Base-by-base conservation (phyloP, 2,113 vertebrate genomes). In the Thamnophis sirtalis region DNA sequence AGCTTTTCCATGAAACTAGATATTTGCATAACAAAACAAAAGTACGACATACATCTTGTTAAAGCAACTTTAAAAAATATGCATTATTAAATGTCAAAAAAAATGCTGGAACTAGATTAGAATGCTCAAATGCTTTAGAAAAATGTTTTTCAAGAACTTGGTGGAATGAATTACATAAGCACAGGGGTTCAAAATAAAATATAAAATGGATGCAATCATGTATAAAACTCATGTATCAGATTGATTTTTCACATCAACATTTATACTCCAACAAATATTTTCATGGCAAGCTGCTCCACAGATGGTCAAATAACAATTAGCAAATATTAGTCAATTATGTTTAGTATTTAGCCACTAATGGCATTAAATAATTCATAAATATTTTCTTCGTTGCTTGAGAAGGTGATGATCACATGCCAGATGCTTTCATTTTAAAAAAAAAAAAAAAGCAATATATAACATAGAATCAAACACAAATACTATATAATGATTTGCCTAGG, bases 301-400 rank as follows among this genome's bases (percentile, higher is more conserved):
- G 55, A 55, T 73, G 94, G 86, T n/a, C 88, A 9, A 95, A 93
- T 0, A 90, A 68, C 89, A 58, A 90, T 86, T n/a, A 84, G 17
- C 86, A 94, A 92, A 94, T 86, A 87, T 91, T 86, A 85, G 92
- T 91, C 63, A 85, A 93, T 93, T 93, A 80, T 0, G 1, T 68
- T 92, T 95, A 56, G 49, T 91, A 1, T 11, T 92, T 92, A 93
- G 80, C 0, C 49, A 54, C 0, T 55, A 63, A 91, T 68, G 92
- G 19, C 60, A 80, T 0, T 91, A 93, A 93, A 91, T 51, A n/a
- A 21, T 49, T 89, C 0, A 88, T 1, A 53, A 85, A 5, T 89
- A 33, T 93, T 93, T 92, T 92, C 50, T 2, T 90, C 54, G 43
- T 89, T 90, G 85, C 84, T 92, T 87, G 89, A 87, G 0, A 1